Conservation (phyloP, 2,113 vertebrate genomes). For the Hydrolagus affinis region DNA sequence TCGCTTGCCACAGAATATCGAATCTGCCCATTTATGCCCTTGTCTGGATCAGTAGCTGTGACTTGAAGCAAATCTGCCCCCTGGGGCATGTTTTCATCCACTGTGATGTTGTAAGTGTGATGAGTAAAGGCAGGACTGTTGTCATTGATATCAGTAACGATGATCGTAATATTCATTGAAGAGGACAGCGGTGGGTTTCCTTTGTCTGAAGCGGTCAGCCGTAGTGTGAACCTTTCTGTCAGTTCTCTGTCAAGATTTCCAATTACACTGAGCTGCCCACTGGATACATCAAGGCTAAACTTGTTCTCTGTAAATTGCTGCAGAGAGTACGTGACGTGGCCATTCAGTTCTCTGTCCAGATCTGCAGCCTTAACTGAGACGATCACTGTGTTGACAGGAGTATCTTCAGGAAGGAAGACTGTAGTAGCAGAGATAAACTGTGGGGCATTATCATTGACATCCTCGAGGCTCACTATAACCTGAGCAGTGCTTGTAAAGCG, state of each 20-base stretch:
- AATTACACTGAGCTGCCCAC: slow-evolving; percentile 49
- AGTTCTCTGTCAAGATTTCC: slow-evolving; percentile 52
- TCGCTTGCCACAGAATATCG: slow-evolving; percentile 44
- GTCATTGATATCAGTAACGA: slow-evolving; percentile 56
- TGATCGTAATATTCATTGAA: slow-evolving; percentile 45
- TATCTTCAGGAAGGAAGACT: slow-evolving; percentile 48
- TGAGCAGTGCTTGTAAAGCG: slow-evolving; percentile 46
- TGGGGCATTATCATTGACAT: slow-evolving; percentile 59
- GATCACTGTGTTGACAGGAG: slow-evolving; percentile 44
- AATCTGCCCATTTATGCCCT: slow-evolving; percentile 49
- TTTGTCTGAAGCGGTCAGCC: slow-evolving; percentile 48
- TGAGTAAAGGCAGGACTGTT: slow-evolving; percentile 51
- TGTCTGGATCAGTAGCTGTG: slow-evolving; percentile 50
- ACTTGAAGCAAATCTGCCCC: slow-evolving; percentile 48
- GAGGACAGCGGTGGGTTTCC: slow-evolving; percentile 46
- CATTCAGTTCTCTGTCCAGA: slow-evolving; percentile 50
- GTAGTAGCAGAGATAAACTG: slow-evolving; percentile 43
- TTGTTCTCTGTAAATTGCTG: slow-evolving; percentile 35
- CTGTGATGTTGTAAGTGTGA: slow-evolving; percentile 42
- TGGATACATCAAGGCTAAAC: slow-evolving; percentile 48
- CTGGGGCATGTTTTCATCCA: slow-evolving; percentile 47
- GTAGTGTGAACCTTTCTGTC: slow-evolving; percentile 42
- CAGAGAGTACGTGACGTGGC: slow-evolving; percentile 49
- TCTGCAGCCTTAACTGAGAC: slow-evolving; percentile 49
- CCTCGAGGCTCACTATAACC: slow-evolving; percentile 44